Evolutionary conservation across 2,113 vertebrate species (phyloP).

Genomic region (Genyomyrus donnyi): DNA sequence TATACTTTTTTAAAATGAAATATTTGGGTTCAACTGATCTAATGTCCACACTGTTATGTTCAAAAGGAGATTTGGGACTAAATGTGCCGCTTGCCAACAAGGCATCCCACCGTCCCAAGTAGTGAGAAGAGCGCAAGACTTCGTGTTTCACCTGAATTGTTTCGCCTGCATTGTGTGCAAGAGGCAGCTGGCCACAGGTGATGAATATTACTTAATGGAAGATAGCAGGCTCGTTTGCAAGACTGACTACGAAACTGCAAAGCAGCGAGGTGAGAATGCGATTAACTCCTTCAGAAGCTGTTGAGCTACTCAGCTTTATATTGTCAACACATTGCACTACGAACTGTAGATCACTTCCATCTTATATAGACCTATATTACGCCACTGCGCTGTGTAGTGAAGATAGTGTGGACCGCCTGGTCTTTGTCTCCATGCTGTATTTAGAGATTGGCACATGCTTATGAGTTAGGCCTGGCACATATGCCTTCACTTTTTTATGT

Average conservation of each 20-base stretch:
- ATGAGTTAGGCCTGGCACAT: background rate
- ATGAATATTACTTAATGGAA: conserved; percentile 97
- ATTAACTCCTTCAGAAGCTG: background rate
- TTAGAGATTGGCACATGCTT: background rate
- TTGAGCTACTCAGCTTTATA: background rate
- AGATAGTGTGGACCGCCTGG: background rate
- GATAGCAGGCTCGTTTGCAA: conserved; percentile 96
- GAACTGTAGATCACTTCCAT: background rate
- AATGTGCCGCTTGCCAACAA: conserved; percentile 93
- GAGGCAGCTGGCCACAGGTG: conserved; percentile 89
- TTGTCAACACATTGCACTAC: background rate
- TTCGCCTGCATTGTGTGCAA: conserved; percentile 94
- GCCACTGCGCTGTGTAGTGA: background rate
- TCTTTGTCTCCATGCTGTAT: background rate
- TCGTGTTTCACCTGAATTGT: conserved; percentile 95
- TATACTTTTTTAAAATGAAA: background rate
- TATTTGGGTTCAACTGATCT: background rate
- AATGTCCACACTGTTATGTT: conserved; percentile 17
- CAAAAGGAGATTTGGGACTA: conserved; percentile 91
- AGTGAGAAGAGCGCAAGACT: conserved; percentile 90
- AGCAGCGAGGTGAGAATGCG: conserved; percentile 78
- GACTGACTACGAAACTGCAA: conserved; percentile 90
- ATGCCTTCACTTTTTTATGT: conserved; percentile 28
- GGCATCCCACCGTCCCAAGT: conserved; percentile 95
- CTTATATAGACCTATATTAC: background rate